Conservation (phyloP, 2,113 vertebrate genomes). For the Galemys pyrenaicus region DNA sequence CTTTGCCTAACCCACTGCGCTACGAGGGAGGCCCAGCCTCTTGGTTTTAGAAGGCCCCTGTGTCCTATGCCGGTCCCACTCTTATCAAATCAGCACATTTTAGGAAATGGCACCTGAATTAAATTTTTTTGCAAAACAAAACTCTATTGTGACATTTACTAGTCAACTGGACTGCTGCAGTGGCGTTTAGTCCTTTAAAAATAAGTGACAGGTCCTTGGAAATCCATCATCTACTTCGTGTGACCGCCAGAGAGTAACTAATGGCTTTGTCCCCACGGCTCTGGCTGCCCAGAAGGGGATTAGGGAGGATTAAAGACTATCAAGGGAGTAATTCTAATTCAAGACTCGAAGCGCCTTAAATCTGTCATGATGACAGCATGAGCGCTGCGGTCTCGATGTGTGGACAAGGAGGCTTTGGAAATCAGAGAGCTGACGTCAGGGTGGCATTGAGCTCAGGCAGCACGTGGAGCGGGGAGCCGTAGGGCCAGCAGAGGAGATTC, state of each 20-base stretch:
- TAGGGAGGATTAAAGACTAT: neutral
- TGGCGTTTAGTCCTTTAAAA: neutral
- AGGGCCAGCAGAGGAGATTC: neutral
- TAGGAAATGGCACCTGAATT: neutral
- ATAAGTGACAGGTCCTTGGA: neutral
- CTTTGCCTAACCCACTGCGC: no score
- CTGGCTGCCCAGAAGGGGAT: neutral
- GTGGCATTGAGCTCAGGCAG: neutral
- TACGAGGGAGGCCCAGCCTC: no score
- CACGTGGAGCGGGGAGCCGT: neutral
- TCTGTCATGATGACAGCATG: neutral
- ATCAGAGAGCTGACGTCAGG: neutral
- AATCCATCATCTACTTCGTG: constrained; percentile 26
- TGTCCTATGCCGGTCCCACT: neutral
- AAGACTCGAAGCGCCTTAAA: neutral
- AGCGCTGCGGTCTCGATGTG: neutral
- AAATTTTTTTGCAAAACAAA: neutral
- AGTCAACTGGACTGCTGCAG: neutral
- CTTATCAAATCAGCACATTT: neutral
- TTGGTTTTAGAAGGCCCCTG: no score
- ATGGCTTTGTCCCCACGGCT: neutral
- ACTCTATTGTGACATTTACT: neutral
- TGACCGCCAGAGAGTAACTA: neutral
- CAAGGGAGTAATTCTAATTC: constrained; percentile 19
- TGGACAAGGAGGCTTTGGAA: neutral